phyloP scores from a whole-genome alignment of 2,797 vertebrate species.

The Anguilla megastoma region DNA sequence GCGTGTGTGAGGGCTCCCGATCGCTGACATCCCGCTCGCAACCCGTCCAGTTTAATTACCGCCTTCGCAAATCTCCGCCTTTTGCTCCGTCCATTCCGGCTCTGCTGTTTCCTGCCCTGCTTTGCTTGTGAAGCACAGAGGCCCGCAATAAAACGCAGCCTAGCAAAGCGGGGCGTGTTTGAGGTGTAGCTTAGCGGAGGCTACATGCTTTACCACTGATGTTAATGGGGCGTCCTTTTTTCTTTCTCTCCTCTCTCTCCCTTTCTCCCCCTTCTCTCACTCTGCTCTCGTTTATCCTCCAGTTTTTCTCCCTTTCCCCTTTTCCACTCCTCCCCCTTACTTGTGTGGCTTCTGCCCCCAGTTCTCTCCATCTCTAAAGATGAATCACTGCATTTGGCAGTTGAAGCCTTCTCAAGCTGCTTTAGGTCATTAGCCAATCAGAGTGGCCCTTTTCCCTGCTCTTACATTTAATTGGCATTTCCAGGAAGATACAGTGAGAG shows the following conservation, averaged over 20 bases:
- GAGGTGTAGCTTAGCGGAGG: too few relatives aligned
- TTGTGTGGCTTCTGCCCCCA: neutral
- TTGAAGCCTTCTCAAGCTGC: neutral
- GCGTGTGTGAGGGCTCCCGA: neutral
- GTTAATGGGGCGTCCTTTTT: neutral
- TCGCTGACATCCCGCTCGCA: neutral
- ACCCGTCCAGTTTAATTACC: neutral
- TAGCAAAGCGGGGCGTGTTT: too few relatives aligned
- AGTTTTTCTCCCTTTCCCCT: neutral
- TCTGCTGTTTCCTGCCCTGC: neutral
- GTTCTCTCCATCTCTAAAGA: neutral
- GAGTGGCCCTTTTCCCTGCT: neutral
- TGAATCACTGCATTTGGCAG: neutral
- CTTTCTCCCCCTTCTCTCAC: neutral
- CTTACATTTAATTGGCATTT: conserved; percentile 7
- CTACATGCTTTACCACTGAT: neutral
- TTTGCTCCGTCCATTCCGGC: neutral
- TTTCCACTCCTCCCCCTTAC: neutral
- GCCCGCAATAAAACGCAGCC: too few relatives aligned
- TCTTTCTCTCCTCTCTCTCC: neutral
- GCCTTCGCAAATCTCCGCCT: neutral
- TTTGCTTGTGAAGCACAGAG: neutral
- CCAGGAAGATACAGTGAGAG: neutral
- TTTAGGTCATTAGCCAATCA: conserved; percentile 4
- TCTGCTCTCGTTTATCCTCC: neutral